Evolutionary conservation across 2,797 vertebrate species (phyloP).

Genomic region (Pantherophis alleghaniensis): DNA sequence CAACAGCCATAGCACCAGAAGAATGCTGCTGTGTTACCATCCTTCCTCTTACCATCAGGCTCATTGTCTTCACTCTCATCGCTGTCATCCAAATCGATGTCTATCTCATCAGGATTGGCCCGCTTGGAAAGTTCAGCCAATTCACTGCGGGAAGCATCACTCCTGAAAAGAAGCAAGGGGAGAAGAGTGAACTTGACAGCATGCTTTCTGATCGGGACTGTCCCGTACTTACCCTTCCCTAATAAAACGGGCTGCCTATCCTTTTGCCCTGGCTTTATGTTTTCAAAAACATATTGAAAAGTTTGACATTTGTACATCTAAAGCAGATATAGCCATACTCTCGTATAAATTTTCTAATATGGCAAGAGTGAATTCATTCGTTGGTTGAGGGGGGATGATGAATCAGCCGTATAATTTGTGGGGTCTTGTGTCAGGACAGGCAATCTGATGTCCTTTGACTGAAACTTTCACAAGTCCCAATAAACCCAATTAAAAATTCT

Average conservation of each 20-base stretch:
- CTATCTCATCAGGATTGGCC: constrained; percentile 91
- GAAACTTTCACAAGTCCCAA: background rate
- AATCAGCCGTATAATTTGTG: background rate
- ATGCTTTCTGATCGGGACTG: no score
- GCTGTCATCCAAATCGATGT: constrained; percentile 83
- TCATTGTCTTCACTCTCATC: constrained; percentile 76
- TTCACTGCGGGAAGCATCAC: constrained; percentile 87
- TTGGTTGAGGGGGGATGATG: background rate
- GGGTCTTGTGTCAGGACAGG: background rate
- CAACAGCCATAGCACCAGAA: background rate
- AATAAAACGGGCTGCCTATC: background rate
- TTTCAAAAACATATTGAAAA: background rate
- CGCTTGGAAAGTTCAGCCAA: constrained; percentile 86
- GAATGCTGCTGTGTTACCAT: background rate
- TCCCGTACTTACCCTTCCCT: no score
- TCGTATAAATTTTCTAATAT: background rate
- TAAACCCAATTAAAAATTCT: background rate
- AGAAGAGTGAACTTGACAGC: background rate
- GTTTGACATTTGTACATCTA: background rate
- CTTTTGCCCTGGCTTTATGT: background rate
- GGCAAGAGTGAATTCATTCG: background rate
- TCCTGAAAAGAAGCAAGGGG: constrained; percentile 68
- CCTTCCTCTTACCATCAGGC: constrained; percentile 80
- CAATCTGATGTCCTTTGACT: background rate
- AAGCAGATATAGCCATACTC: background rate